These are phyloP conservation scores for Cyanoliseus patagonus DNA, from an alignment of 2,113 vertebrate species.

Conservation along the genomic window DNA sequence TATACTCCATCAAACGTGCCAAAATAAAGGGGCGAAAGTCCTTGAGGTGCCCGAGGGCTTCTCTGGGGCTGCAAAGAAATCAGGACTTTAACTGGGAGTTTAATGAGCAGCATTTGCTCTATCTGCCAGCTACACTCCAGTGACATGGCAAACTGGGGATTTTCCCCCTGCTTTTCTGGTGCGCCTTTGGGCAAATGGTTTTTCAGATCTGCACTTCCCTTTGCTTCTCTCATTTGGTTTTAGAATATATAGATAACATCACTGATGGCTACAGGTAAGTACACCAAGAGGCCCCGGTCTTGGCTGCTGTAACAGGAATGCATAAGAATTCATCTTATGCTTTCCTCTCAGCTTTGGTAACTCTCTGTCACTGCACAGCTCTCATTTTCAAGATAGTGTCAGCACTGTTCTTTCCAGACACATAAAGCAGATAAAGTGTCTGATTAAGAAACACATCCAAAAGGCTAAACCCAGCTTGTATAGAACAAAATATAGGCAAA, in stretches of 20 bases:
- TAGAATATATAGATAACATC: neutral
- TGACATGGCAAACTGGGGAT: neutral
- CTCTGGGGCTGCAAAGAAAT: neutral
- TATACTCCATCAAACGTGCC: rapidly evolving
- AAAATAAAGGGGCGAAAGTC: neutral
- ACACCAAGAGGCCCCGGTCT: neutral
- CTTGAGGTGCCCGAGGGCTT: neutral
- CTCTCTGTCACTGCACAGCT: neutral
- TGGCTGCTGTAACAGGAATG: neutral
- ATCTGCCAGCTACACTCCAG: neutral
- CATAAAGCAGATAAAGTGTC: neutral
- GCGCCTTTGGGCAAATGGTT: neutral
- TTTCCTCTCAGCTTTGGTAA: neutral
- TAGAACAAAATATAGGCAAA: neutral
- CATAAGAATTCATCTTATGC: neutral
- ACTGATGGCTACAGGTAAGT: neutral
- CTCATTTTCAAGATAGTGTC: neutral
- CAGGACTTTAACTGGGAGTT: neutral
- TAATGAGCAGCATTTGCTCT: neutral
- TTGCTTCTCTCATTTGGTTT: neutral
- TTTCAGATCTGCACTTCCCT: neutral
- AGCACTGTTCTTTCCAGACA: neutral
- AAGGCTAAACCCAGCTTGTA: conserved; percentile 28
- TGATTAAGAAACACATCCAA: conserved; percentile 39
- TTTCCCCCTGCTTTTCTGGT: neutral